phyloP scores from a whole-genome alignment of 2,888 invertebrate species.

The Mechanitis messenoides region DNA sequence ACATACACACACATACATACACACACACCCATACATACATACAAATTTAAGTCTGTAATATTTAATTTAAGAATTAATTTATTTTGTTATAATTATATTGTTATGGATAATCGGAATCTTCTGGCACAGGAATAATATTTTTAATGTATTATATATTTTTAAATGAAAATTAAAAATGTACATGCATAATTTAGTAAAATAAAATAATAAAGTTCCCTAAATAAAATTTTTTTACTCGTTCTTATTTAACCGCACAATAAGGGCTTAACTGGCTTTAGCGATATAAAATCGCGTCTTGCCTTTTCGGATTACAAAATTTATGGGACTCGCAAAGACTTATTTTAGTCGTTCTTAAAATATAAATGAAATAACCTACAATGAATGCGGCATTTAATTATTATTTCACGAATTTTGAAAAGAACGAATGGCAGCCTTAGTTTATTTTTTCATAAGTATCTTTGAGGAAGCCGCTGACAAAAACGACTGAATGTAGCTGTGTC shows the following conservation, averaged over 20 bases:
- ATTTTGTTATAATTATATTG: too few relatives aligned
- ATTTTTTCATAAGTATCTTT: slow-evolving; percentile 43
- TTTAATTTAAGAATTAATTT: too few relatives aligned
- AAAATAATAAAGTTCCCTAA: background rate
- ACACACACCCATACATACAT: too few relatives aligned
- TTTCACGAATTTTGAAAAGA: slow-evolving; percentile 45
- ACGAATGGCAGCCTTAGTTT: slow-evolving; percentile 44
- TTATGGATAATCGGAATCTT: too few relatives aligned
- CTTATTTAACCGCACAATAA: slow-evolving; percentile 1
- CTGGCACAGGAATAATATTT: too few relatives aligned
- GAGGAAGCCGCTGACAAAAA: slow-evolving; percentile 41
- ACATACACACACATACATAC: too few relatives aligned
- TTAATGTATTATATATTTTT: too few relatives aligned
- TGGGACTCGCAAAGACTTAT: slow-evolving; percentile 32
- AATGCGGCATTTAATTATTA: slow-evolving; percentile 54
- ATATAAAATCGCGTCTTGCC: slow-evolving; percentile 3
- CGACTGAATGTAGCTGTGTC: slow-evolving; percentile 32
- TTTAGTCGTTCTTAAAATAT: slow-evolving; percentile 36
- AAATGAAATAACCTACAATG: slow-evolving; percentile 45
- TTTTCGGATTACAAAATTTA: slow-evolving; percentile 8
- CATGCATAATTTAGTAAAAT: background rate
- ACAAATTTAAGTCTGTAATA: too few relatives aligned
- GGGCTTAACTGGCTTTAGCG: slow-evolving; percentile 1
- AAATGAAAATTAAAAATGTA: too few relatives aligned
- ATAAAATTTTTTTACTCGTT: slow-evolving; percentile 9